Base-by-base conservation (phyloP, 2,888 invertebrate genomes). In the Eurois occulta region DNA sequence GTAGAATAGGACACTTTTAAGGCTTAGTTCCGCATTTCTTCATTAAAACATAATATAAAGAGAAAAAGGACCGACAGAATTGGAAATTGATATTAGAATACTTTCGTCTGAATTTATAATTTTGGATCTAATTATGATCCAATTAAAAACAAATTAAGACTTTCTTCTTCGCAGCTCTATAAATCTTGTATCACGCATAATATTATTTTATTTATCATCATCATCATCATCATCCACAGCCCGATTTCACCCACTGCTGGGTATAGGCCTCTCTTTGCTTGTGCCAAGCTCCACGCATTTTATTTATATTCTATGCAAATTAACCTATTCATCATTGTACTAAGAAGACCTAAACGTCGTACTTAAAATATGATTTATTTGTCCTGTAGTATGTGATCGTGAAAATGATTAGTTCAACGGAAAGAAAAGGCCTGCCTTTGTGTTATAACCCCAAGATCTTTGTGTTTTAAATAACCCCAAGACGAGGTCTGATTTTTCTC, bases 101-200 rank as follows among this genome's bases (percentile, higher is more conserved):
- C 67, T 68, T 83, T 67, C 72, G 21, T 58, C 13, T 35, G n/a
- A 46, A 74, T 73, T 83, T 1, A 60, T 86, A 68, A 78, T 60
- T 71, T 65, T 55, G 4, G 5, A 70, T 46, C 62, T 75, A 69
- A 77, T 86, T 83, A 73, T 65, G 43, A 48, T 64, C 67, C 66
- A 84, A 80, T 84, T 85, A 80, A 86, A 77, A 76, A 55, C 55
- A 70, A 41, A 84, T 79, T 76, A 68, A 74, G 24, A 87, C 81
- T 85, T 85, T 87, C 85, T 72, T 75, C 48, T 77, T 35, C 10
- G 60, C 21, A 35, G 32, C 35, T 68, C 58, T 60, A 77, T 86
- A 84, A 75, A 84, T 85, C 52, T 80, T 62, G 28, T 32, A 74
- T 43, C 21, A 69, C n/a, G 35, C 55, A 64, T 80, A 41, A 41